Base-by-base conservation (phyloP, 2,113 vertebrate genomes). In the Gambusia affinis region DNA sequence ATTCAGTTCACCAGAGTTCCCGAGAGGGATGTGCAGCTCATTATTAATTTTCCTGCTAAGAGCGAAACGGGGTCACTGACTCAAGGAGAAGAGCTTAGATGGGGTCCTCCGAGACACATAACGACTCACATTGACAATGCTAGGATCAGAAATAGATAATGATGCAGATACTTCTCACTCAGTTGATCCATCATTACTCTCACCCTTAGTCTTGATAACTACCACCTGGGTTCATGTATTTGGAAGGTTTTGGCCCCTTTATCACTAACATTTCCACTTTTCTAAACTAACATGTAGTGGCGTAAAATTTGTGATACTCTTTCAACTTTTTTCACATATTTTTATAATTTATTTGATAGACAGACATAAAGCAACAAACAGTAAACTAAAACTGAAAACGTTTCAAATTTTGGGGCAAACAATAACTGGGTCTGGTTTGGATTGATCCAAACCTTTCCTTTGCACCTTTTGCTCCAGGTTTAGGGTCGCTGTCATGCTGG, bases 41-140 rank as follows among this genome's bases (percentile, higher is more conserved):
- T 92, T 90, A 90, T 91, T 89, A 88, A 86, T 91, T 87, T 84
- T 82, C 81, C 87, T 86, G 79, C 74, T 84, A 82, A 75, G 61
- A 88, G 82, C 83, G 75, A 91, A 94, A 92, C 70, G 83, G 88
- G 93, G 93, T 92, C 92, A 93, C 79, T 85, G 88, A 89, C 88
- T 93, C 92, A 89, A 91, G 83, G 84, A 85, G 90, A 87, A 87
- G 67, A 2, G 61, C 72, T 79, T 79, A 31, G 80, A 83, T 73
- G 66, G 72, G 74, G 78, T 76, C 87, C 79, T 86, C 78, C 65
- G 89, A 88, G 92, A 88, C 72, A 69, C 70, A 78, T 73, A 76
- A 83, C 87, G 88, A 91, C 87, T 93, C 89, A 91, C 85, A 83
- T 72, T 78, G 83, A 90, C 72, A 81, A 62, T 79, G 60, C 73